These are phyloP conservation scores for Apostichopus parvimensis DNA, from an alignment of 35 echinoderm and acorn worm genomes.

Conservation along the genomic window DNA sequence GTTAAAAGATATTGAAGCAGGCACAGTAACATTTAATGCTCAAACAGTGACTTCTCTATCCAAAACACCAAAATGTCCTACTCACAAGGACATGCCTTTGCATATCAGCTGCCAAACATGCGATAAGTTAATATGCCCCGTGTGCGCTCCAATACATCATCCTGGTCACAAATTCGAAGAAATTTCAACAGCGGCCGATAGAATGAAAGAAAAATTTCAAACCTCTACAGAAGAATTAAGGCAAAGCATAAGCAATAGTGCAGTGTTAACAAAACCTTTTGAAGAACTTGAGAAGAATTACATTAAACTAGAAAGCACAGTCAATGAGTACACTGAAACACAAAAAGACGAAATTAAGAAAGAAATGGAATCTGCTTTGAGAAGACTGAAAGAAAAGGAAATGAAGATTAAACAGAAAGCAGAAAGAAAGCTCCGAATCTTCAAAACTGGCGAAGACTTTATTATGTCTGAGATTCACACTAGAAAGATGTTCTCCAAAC, in stretches of 20 bases:
- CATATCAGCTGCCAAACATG: too few relatives aligned
- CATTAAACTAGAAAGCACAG: not conserved
- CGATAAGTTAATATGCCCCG: too few relatives aligned
- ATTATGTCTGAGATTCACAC: too few relatives aligned
- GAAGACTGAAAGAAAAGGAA: not conserved
- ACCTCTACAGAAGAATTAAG: not conserved
- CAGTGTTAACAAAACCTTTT: not conserved
- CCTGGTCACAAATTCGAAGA: not conserved
- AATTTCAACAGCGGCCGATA: not conserved
- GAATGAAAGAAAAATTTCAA: constrained; percentile 2
- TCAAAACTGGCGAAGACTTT: too few relatives aligned
- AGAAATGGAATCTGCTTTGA: not conserved
- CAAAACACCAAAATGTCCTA: too few relatives aligned
- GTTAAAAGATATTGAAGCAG: too few relatives aligned
- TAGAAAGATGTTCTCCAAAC: too few relatives aligned
- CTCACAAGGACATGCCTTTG: too few relatives aligned
- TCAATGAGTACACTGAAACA: not conserved
- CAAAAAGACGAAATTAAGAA: not conserved
- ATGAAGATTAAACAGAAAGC: not conserved
- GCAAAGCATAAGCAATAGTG: too few relatives aligned
- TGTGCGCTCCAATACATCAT: too few relatives aligned
- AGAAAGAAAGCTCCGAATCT: not conserved
- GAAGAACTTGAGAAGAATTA: not conserved
- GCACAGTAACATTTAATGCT: too few relatives aligned
- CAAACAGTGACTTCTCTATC: too few relatives aligned